These are phyloP conservation scores for Drosophila buzzatii DNA, from an alignment of 2,888 invertebrate species.

Conservation along the genomic window DNA sequence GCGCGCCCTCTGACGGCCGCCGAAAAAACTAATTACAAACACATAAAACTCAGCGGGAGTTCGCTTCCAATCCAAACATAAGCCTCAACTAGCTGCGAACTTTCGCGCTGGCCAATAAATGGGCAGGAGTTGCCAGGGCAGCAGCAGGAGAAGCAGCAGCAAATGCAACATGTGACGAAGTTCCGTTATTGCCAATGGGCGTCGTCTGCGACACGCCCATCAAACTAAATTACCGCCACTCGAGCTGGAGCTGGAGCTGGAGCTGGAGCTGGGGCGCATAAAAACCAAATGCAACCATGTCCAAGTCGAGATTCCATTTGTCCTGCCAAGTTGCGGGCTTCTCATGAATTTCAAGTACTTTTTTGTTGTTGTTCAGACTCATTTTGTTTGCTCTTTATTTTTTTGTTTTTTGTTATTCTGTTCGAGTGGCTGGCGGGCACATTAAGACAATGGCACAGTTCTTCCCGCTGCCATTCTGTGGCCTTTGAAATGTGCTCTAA, in stretches of 20 bases:
- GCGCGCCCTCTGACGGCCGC: conserved; percentile 34
- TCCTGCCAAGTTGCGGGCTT: conserved; percentile 39
- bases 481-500: conserved; percentile 62
- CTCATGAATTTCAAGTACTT: conserved; percentile 68
- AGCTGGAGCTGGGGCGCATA: conserved; percentile 24
- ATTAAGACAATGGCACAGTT: conserved; percentile 57
- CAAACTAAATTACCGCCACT: conserved; percentile 74
- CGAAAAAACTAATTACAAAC: conserved; percentile 80
- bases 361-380: conserved; percentile 22
- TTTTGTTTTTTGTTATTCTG: conserved; percentile 1
- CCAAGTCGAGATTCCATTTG: conserved; percentile 45
- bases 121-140: not conserved
- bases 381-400: conserved; percentile 12
- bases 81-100: conserved; percentile 59
- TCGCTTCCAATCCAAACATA: conserved; percentile 34
- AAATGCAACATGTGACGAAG: conserved; percentile 72
- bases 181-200: conserved; percentile 51
- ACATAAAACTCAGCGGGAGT: conserved; percentile 74
- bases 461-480: conserved; percentile 59
- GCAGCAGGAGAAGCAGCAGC: not conserved
- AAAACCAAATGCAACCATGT: conserved; percentile 57
- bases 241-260: not conserved
- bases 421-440: conserved; percentile 46
- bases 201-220: conserved; percentile 73
- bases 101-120: conserved; percentile 33